These are phyloP conservation scores for Acrossocheilus wenchowensis DNA, from an alignment of 2,797 vertebrate species.

Conservation along the genomic window DNA sequence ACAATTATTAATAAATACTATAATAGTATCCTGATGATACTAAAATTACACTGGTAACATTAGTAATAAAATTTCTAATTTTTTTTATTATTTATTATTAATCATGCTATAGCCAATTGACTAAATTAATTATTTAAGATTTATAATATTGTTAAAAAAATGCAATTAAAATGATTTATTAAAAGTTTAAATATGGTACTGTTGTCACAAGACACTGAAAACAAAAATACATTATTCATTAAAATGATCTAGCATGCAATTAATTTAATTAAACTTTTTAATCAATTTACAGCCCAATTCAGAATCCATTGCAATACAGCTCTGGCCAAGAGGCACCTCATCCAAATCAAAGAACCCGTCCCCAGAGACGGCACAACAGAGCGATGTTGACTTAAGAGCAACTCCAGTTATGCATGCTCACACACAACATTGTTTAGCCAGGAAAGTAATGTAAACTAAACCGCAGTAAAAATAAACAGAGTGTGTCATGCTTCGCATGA, in stretches of 20 bases:
- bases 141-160: not conserved
- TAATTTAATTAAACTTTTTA: not conserved
- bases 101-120: not conserved
- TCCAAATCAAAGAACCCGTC: constrained; percentile 16
- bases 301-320: constrained; percentile 14
- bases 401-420: constrained; percentile 12
- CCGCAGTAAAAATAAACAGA: constrained; percentile 20
- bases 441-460: constrained; percentile 14
- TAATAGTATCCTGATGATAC: not conserved
- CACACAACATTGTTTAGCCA: not conserved
- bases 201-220: not conserved
- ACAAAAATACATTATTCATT: not conserved
- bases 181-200: not conserved
- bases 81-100: not conserved
- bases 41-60: not conserved
- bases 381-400: not conserved
- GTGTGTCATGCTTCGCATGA: not conserved
- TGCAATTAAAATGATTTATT: not conserved
- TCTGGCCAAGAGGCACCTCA: not conserved
- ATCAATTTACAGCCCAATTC: not conserved
- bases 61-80: not conserved
- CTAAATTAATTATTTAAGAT: not conserved
- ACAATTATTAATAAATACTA: not conserved
- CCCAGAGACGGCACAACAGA: not conserved
- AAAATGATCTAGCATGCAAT: not conserved